Evolutionary conservation across 2,797 vertebrate species (phyloP).

Genomic region (Pseudochirops cupreus): DNA sequence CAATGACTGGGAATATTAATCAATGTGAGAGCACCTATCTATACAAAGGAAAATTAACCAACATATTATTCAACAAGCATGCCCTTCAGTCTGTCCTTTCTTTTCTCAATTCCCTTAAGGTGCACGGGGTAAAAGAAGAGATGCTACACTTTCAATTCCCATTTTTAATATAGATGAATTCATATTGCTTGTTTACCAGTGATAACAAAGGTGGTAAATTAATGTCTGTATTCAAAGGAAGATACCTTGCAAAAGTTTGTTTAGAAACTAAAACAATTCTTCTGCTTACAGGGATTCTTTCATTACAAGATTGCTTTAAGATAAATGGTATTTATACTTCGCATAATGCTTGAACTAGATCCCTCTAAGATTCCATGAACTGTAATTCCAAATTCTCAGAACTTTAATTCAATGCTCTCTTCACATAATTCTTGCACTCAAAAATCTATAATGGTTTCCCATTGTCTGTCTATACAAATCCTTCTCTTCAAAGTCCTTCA

Average conservation of each 20-base stretch:
- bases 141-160: neutral
- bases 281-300: neutral
- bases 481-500: neutral
- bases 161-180: neutral
- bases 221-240: neutral
- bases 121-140: neutral
- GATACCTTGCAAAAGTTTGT: neutral
- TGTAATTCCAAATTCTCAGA: neutral
- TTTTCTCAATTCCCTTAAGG: neutral
- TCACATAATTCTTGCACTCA: neutral
- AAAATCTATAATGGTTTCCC: neutral
- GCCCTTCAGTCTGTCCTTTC: conserved; percentile 3
- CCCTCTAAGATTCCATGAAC: neutral
- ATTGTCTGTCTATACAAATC: neutral
- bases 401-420: neutral
- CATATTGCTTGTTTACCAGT: neutral
- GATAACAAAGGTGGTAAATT: neutral
- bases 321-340: neutral
- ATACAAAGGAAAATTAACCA: neutral
- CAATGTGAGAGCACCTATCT: neutral
- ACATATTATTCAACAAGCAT: neutral
- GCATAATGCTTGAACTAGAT: neutral
- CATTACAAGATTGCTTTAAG: neutral
- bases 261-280: neutral
- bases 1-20: neutral